These are phyloP conservation scores for Echinarachnius parma DNA, from an alignment of 53 echinoderm and acorn worm species.

Conservation along the genomic window DNA sequence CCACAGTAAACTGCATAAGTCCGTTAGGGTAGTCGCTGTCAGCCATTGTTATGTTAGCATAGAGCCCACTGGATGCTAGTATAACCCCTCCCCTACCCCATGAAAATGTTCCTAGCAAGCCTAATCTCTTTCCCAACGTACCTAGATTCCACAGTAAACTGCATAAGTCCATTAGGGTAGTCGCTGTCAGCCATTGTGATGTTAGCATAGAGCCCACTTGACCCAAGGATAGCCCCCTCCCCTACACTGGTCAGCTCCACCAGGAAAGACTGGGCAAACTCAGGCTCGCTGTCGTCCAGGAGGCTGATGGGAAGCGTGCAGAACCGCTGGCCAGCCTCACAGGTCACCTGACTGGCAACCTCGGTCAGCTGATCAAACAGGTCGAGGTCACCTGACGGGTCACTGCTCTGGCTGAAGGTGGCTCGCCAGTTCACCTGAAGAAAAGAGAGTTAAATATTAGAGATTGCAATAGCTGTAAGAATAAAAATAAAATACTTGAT, in stretches of 20 bases:
- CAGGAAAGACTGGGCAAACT: conserved; percentile 79
- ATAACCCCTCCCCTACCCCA: conserved; percentile 76
- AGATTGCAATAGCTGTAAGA: too few relatives aligned
- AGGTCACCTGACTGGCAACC: conserved; percentile 57
- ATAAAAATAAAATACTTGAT: too few relatives aligned
- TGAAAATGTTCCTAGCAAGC: too few relatives aligned
- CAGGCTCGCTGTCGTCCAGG: conserved; percentile 77
- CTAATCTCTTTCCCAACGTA: conserved; percentile 24
- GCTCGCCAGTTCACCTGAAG: conserved; percentile 91
- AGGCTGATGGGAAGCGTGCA: conserved; percentile 74
- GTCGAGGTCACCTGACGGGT: conserved; percentile 52
- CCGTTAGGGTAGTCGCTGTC: conserved; percentile 98
- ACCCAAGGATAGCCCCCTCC: conserved; percentile 66
- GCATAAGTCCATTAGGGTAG: conserved; percentile 81
- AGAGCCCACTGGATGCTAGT: conserved; percentile 37
- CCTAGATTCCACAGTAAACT: conserved; percentile 78
- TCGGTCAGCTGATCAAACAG: conserved; percentile 69
- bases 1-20: conserved; percentile 64
- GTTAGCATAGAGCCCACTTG: conserved; percentile 57
- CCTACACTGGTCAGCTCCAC: conserved; percentile 77
- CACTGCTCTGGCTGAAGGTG: conserved; percentile 54
- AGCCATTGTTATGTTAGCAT: conserved; percentile 77
- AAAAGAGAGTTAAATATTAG: background rate
- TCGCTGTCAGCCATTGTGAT: conserved; percentile 90
- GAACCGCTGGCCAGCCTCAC: conserved; percentile 43